Evolutionary conservation across 2,113 vertebrate species (phyloP), one percentile per base, ranked within the genome.

Genomic region (Platichthys stellatus): DNA sequence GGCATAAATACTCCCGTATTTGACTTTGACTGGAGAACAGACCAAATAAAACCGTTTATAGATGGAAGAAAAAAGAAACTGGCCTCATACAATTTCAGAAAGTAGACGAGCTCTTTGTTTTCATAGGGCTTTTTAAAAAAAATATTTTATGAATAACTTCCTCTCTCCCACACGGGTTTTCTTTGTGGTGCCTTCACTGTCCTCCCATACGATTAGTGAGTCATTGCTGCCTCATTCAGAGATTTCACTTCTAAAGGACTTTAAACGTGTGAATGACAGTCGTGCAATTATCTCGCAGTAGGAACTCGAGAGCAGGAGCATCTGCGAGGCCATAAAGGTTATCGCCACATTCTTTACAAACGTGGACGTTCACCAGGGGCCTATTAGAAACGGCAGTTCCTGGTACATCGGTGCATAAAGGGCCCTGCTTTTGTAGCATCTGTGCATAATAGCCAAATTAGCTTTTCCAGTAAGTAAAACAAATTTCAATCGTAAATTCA

Each of bases 251-350:
- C 7, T 18, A 20, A 13, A 40, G 3, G n/a, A 13, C 58, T 63
- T 58, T 5, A 3, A 58, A 75, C 72, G 45, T 0, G 3, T 6
- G 12, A 18, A 51, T 62, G 49, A n/a, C 61, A 43, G 38, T 23
- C 10, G 2, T 49, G 2, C 28, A 53, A 2, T 68, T 31, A 24
- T 9, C 23, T 49, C 71, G 4, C 4, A 6, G 14, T 17, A 21
- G 49, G 15, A 56, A 35, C 35, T 18, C 10, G 49, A 62, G 26
- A 51, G 47, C 47, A 31, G 60, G 31, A 65, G 40, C 74, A 63
- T 76, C 68, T 80, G 65, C 23, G 43, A 4, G 14, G 15, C 35
- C 54, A 59, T 76, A 49, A 74, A 76, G 60, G 1, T 71, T 49
- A 70, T 60, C 17, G 38, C 63, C 18, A 20, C 28, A 0, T 69